These are phyloP conservation scores for Sesamia nonagrioides DNA, from an alignment of 1,140 invertebrate species.

Conservation along the genomic window DNA sequence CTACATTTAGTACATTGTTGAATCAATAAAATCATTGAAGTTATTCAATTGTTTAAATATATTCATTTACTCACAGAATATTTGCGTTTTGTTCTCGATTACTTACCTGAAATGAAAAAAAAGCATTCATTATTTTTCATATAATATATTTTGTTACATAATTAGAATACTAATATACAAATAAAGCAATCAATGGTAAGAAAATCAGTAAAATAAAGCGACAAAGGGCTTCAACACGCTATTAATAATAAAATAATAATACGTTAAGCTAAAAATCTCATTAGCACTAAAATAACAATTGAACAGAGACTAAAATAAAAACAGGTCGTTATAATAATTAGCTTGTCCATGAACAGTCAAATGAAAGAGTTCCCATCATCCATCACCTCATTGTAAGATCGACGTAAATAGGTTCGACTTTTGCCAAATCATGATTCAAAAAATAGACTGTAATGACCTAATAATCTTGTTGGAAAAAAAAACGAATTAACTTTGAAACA, in stretches of 20 bases:
- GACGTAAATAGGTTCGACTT: conserved; percentile 44
- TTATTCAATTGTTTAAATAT: no score
- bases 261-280: not conserved
- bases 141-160: no score
- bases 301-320: conserved; percentile 9
- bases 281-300: not conserved
- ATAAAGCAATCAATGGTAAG: not conserved
- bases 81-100: no score
- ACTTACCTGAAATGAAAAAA: no score
- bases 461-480: conserved; percentile 48
- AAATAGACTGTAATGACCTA: conserved; percentile 49
- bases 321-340: conserved; percentile 35
- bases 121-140: no score
- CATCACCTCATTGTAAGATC: conserved; percentile 49
- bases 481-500: conserved; percentile 33
- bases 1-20: no score
- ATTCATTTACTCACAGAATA: no score
- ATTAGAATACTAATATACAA: no score
- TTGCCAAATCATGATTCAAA: conserved; percentile 46
- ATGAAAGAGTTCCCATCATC: conserved; percentile 46
- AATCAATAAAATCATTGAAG: no score
- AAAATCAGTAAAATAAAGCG: no score
- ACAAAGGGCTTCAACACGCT: no score
- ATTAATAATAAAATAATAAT: not conserved
- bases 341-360: conserved; percentile 6